phyloP scores from a whole-genome alignment of 64 coral and sea anemone genomes.

The Astreopora myriophthalma region DNA sequence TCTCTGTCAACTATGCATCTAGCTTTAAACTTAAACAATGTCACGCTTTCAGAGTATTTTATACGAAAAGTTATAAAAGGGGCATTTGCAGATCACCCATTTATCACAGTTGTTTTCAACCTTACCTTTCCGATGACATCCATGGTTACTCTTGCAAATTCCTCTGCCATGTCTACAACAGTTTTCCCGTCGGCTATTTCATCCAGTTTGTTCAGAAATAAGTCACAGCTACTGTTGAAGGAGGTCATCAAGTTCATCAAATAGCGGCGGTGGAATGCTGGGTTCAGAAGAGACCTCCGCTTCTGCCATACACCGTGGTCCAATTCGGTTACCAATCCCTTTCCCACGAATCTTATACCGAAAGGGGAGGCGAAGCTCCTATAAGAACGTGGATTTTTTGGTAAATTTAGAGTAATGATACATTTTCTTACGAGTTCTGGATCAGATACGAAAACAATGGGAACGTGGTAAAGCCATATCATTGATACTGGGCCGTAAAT shows the following conservation, averaged over 20 bases:
- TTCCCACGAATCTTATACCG: conserved; percentile 34
- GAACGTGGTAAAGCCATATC: conserved; percentile 46
- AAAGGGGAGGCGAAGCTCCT: conserved; percentile 2
- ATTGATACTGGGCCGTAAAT: conserved; percentile 50
- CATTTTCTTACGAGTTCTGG: conserved; percentile 60
- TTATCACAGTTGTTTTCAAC: too few relatives aligned
- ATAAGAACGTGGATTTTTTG: conserved; percentile 13
- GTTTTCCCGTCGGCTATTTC: conserved; percentile 64
- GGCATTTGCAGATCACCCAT: too few relatives aligned
- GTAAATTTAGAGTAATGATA: conserved; percentile 48
- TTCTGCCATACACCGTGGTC: conserved; percentile 64
- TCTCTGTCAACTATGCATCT: too few relatives aligned
- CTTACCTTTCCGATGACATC: conserved; percentile 86
- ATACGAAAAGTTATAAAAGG: too few relatives aligned
- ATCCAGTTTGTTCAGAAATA: conserved; percentile 65
- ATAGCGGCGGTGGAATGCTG: conserved; percentile 82
- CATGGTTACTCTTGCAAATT: conserved; percentile 75
- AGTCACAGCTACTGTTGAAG: conserved; percentile 73
- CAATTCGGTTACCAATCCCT: conserved; percentile 62
- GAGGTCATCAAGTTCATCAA: conserved; percentile 83
- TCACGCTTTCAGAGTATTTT: too few relatives aligned
- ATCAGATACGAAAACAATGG: conserved; percentile 11
- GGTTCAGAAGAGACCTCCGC: conserved; percentile 64
- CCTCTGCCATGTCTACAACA: conserved; percentile 67
- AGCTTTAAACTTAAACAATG: too few relatives aligned